Evolutionary conservation across 2,797 vertebrate genomes (phyloP).

Genomic region (Labeo calbasu): DNA sequence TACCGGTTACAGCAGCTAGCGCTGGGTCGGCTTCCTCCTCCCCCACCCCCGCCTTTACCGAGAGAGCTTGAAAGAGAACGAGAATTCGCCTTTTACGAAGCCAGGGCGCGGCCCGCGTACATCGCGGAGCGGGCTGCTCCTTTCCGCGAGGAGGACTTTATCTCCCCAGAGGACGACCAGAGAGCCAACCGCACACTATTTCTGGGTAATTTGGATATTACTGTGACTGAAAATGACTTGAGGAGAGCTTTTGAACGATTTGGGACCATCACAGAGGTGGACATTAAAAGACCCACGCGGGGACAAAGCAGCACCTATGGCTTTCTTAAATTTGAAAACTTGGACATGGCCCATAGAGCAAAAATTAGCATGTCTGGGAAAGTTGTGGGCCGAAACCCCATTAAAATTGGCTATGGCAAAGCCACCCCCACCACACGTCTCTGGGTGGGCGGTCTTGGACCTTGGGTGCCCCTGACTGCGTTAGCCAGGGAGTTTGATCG

Average conservation of each 20-base stretch:
- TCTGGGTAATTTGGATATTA: slow-evolving; percentile 95
- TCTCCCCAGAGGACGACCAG: slow-evolving; percentile 95
- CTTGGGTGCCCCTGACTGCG: slow-evolving; percentile 93
- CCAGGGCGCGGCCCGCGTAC: slow-evolving; percentile 87
- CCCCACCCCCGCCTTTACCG: slow-evolving; percentile 89
- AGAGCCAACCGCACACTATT: slow-evolving; percentile 96
- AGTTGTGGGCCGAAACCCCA: slow-evolving; percentile 91
- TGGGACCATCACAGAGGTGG: slow-evolving; percentile 95
- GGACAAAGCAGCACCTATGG: slow-evolving; percentile 96
- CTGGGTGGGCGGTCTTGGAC: slow-evolving; percentile 96
- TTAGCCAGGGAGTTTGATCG: slow-evolving; percentile 97
- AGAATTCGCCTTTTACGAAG: slow-evolving; percentile 90
- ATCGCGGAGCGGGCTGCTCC: slow-evolving; percentile 86
- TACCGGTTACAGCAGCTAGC: slow-evolving; percentile 95
- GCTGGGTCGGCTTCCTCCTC: slow-evolving; percentile 90
- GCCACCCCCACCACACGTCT: slow-evolving; percentile 94
- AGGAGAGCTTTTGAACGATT: slow-evolving; percentile 94
- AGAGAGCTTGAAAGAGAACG: slow-evolving; percentile 93
- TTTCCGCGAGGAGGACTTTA: slow-evolving; percentile 93
- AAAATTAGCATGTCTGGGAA: slow-evolving; percentile 98
- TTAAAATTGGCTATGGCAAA: slow-evolving; percentile 99
- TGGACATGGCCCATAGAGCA: slow-evolving; percentile 98
- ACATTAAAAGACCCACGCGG: slow-evolving; percentile 90
- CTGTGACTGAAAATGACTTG: slow-evolving; percentile 90
- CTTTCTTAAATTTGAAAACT: slow-evolving; percentile 97